Evolutionary conservation across 1,140 invertebrate genomes (phyloP).

Genomic region (Cotesia glomerata): DNA sequence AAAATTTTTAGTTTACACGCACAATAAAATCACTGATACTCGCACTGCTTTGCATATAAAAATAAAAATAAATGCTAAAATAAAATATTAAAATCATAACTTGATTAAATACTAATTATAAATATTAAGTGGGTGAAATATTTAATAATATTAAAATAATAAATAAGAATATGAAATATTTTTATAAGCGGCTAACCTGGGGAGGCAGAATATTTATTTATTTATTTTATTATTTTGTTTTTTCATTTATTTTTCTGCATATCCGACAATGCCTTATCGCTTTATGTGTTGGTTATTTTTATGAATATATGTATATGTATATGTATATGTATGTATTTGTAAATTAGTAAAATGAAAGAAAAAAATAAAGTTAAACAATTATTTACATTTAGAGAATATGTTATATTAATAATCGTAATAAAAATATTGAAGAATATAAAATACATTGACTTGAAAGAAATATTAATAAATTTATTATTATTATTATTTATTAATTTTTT

Average conservation of each 20-base stretch:
- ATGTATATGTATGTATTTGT: neutral
- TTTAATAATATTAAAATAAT: constrained; percentile 19
- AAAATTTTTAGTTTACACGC: neutral
- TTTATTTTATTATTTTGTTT: constrained; percentile 29
- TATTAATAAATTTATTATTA: too few relatives aligned
- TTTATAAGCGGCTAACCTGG: constrained; percentile 60
- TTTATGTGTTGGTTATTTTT: constrained; percentile 55
- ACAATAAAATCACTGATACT: neutral
- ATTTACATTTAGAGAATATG: too few relatives aligned
- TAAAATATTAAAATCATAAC: neutral
- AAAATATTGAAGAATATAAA: too few relatives aligned
- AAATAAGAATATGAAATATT: constrained; percentile 45
- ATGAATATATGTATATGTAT: constrained; percentile 24
- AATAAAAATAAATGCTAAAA: constrained; percentile 11
- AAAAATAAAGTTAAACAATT: too few relatives aligned
- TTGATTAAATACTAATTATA: constrained; percentile 5
- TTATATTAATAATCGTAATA: too few relatives aligned
- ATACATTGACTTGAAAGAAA: too few relatives aligned
- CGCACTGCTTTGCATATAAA: neutral
- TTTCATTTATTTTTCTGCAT: constrained; percentile 49
- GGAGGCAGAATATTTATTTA: constrained; percentile 56
- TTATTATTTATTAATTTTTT: too few relatives aligned
- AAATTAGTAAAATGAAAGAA: too few relatives aligned
- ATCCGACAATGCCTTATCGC: constrained; percentile 64
- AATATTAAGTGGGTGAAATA: neutral